Conservation (phyloP, 2,797 vertebrate species). For the Peromyscus aztecus region DNA sequence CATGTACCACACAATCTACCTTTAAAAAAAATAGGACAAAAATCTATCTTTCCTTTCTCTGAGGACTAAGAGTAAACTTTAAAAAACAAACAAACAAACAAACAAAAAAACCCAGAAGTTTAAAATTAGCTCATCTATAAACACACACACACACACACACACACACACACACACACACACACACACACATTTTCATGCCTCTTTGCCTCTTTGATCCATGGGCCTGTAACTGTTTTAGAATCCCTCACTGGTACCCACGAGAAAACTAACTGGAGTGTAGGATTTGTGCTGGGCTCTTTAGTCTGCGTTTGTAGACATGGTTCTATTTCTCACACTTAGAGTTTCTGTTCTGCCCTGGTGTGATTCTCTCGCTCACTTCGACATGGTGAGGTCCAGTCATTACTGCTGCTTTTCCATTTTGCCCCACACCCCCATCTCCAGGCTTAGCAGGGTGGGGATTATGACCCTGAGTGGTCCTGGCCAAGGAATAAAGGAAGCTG, state of each 20-base stretch:
- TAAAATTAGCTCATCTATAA: not conserved
- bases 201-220: not conserved
- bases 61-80: not conserved
- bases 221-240: not conserved
- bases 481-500: not conserved
- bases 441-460: not conserved
- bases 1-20: no score
- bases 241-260: not conserved
- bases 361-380: not conserved
- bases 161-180: no score
- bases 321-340: not conserved
- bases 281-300: not conserved
- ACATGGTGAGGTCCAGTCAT: not conserved
- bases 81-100: no score
- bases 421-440: not conserved
- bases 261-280: not conserved
- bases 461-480: not conserved
- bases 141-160: no score
- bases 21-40: not conserved
- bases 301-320: not conserved
- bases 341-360: not conserved
- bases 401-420: not conserved
- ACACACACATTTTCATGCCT: not conserved
- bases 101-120: not conserved
- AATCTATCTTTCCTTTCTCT: not conserved